Conservation (phyloP, 2,888 invertebrate species). For the Trissoscelio sp. region DNA sequence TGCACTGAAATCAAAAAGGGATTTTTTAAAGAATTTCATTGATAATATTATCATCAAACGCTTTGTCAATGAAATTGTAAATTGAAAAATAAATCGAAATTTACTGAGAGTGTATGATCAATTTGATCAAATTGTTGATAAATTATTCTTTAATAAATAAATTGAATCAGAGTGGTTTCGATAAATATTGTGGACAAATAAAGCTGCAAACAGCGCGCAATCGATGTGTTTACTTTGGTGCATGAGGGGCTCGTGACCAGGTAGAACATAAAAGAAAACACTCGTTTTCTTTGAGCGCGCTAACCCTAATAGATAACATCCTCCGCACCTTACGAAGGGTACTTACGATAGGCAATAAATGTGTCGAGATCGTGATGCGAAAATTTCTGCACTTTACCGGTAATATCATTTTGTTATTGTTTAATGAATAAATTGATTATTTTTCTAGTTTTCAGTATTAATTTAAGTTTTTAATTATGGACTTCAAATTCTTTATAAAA, state of each 20-base stretch:
- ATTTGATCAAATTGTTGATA: constrained; percentile 4
- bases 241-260: constrained; percentile 55
- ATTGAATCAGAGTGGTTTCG: constrained; percentile 25
- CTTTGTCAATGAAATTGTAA: constrained; percentile 2
- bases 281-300: constrained; percentile 42
- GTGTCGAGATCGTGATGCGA: constrained; percentile 32
- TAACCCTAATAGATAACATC: constrained; percentile 51
- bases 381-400: constrained; percentile 23
- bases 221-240: constrained; percentile 49
- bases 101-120: not conserved
- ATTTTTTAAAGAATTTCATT: not conserved
- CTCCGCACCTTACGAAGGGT: constrained; percentile 35
- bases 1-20: not conserved
- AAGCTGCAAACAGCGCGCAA: constrained; percentile 30
- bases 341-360: constrained; percentile 33
- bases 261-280: too few relatives aligned
- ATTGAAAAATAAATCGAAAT: not conserved
- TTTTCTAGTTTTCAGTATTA: too few relatives aligned
- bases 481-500: too few relatives aligned
- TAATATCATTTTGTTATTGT: too few relatives aligned
- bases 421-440: too few relatives aligned
- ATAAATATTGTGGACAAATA: constrained; percentile 47
- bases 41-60: not conserved
- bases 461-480: too few relatives aligned
- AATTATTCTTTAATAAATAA: constrained; percentile 44